Conservation (phyloP, 2,888 invertebrate species). For the Rhingia campestris region DNA sequence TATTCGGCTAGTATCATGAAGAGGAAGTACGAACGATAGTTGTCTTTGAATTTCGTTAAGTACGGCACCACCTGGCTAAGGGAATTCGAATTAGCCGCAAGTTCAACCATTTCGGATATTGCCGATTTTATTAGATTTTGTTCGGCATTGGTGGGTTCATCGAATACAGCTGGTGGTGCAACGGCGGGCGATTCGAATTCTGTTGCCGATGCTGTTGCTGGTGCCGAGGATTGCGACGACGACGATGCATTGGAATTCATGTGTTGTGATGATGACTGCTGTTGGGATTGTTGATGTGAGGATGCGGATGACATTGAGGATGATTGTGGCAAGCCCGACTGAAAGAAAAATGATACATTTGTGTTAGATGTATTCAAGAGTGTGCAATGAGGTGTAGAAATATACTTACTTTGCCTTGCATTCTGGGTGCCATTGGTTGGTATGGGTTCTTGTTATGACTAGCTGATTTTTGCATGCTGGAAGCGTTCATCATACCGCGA, state of each 20-base stretch:
- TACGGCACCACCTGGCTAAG: slow-evolving; percentile 76
- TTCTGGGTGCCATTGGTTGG: slow-evolving; percentile 78
- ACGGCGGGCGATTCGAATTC: slow-evolving; percentile 62
- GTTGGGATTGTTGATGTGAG: slow-evolving; percentile 41
- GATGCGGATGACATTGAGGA: slow-evolving; percentile 46
- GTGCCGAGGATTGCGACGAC: slow-evolving; percentile 30
- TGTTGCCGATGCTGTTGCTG: slow-evolving; percentile 16
- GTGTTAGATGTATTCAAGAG: background rate
- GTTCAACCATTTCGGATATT: slow-evolving; percentile 79
- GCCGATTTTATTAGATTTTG: slow-evolving; percentile 77
- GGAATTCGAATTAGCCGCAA: slow-evolving; percentile 75
- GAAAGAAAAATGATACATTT: background rate
- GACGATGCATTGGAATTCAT: slow-evolving; percentile 33
- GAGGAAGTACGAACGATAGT: slow-evolving; percentile 79
- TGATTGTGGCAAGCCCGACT: slow-evolving; percentile 50
- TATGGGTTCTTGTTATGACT: slow-evolving; percentile 81
- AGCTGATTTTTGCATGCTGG: slow-evolving; percentile 81
- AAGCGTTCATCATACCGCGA: slow-evolving; percentile 77
- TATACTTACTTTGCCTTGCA: slow-evolving; percentile 77
- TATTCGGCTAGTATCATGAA: slow-evolving; percentile 80
- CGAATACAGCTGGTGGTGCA: slow-evolving; percentile 77
- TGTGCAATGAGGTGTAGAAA: too few relatives aligned
- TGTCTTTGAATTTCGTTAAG: slow-evolving; percentile 78
- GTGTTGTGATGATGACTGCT: slow-evolving; percentile 28
- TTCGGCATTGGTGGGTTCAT: slow-evolving; percentile 76